Evolutionary conservation across 53 echinoderm and acorn worm species (phyloP).

Genomic region (Holothuria leucospilota): DNA sequence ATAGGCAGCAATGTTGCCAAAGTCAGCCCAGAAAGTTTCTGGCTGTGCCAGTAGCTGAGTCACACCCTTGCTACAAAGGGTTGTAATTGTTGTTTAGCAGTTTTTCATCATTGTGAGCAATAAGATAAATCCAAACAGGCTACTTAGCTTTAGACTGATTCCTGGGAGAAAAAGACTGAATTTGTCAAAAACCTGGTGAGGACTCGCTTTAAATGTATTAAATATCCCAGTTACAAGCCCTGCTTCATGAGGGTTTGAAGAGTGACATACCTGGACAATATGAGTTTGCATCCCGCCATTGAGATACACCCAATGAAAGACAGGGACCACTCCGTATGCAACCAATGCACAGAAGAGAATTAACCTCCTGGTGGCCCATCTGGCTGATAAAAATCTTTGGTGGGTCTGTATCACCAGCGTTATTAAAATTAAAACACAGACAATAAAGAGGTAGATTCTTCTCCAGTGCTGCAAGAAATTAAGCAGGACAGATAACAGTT

Average conservation of each 20-base stretch:
- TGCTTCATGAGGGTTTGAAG: no score
- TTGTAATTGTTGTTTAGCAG: no score
- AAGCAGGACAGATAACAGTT: not conserved
- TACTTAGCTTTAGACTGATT: no score
- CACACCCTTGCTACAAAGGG: no score
- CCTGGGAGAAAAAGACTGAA: no score
- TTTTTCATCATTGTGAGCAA: no score
- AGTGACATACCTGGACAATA: conserved; percentile 73
- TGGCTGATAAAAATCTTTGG: conserved; percentile 76
- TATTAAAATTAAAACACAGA: conserved; percentile 64
- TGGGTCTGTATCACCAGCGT: conserved; percentile 85
- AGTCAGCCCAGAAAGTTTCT: no score
- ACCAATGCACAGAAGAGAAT: conserved; percentile 74
- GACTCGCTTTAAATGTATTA: not conserved
- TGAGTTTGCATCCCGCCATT: conserved; percentile 78
- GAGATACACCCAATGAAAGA: conserved; percentile 89
- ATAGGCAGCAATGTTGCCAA: no score
- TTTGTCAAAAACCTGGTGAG: no score
- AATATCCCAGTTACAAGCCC: no score
- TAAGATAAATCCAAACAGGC: no score
- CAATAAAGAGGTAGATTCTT: conserved; percentile 75
- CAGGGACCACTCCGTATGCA: conserved; percentile 85
- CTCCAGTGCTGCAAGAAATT: conserved; percentile 74
- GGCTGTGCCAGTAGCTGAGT: no score
- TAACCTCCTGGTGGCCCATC: conserved; percentile 77